These are phyloP conservation scores for Alfaro cultratus DNA, from an alignment of 2,797 vertebrate genomes.

Conservation along the genomic window DNA sequence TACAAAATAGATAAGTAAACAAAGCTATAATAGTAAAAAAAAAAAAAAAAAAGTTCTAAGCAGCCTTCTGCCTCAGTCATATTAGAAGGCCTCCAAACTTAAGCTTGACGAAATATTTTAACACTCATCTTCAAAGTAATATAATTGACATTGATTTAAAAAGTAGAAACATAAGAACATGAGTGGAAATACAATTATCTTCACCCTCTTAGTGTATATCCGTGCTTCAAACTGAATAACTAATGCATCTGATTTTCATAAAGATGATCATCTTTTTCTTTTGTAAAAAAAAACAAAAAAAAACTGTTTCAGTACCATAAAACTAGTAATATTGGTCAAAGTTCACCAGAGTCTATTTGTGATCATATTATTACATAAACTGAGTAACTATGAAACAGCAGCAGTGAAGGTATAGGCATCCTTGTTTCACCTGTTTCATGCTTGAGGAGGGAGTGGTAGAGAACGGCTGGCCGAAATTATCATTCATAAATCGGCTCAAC, in stretches of 20 bases:
- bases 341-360: conserved; percentile 4
- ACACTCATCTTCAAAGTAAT: neutral
- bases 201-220: neutral
- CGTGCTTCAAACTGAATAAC: neutral
- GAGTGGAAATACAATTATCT: neutral
- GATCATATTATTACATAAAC: conserved; percentile 23
- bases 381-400: conserved; percentile 31
- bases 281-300: neutral
- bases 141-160: neutral
- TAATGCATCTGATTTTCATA: neutral
- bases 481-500: no score
- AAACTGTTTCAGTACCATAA: neutral
- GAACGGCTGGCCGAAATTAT: no score
- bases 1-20: neutral
- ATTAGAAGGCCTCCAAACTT: neutral
- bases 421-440: conserved; percentile 21
- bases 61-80: neutral
- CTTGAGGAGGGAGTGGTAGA: no score
- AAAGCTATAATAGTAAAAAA: neutral
- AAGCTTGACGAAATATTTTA: neutral
- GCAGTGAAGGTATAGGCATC: conserved; percentile 44
- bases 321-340: neutral
- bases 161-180: neutral
- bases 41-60: neutral
- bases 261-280: neutral